Percentiles rank a stretch among this genome's conserved stretches.
phyloP scores from a whole-genome alignment of 2,797 vertebrate species.

The Acanthis flammea region DNA sequence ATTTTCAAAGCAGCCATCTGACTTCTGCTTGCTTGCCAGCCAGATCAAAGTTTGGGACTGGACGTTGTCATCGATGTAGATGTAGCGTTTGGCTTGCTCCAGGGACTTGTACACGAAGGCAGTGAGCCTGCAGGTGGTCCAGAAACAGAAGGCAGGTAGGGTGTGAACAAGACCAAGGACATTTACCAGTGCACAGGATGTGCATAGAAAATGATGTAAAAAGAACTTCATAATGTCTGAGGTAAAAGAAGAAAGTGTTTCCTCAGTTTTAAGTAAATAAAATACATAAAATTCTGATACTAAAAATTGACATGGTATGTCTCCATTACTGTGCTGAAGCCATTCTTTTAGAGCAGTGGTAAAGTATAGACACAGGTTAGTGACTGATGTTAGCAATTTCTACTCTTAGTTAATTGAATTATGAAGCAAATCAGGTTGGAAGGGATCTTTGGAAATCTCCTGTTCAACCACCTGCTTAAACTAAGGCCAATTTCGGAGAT shows the following conservation, averaged over 20 bases:
- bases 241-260: background rate
- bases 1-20: conserved; percentile 80
- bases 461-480: background rate
- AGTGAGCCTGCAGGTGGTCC: conserved; percentile 77
- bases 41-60: conserved; percentile 75
- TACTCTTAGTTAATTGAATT: background rate
- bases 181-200: background rate
- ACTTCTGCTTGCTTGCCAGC: conserved; percentile 74
- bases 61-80: conserved; percentile 75
- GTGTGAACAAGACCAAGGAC: background rate
- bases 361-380: background rate
- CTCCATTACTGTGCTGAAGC: background rate
- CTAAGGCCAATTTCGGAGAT: background rate
- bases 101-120: conserved; percentile 86
- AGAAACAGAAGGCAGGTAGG: background rate
- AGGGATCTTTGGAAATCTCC: background rate
- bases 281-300: background rate
- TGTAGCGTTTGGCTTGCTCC: conserved; percentile 70
- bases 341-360: background rate
- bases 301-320: background rate
- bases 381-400: background rate
- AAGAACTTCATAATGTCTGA: background rate
- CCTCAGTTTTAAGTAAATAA: background rate
- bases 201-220: background rate
- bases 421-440: background rate